Percentiles rank a stretch among this genome's conserved stretches.
Evolutionary conservation across 2,888 invertebrate species (phyloP).

Genomic region (Scaptomyza cyrtandrae): DNA sequence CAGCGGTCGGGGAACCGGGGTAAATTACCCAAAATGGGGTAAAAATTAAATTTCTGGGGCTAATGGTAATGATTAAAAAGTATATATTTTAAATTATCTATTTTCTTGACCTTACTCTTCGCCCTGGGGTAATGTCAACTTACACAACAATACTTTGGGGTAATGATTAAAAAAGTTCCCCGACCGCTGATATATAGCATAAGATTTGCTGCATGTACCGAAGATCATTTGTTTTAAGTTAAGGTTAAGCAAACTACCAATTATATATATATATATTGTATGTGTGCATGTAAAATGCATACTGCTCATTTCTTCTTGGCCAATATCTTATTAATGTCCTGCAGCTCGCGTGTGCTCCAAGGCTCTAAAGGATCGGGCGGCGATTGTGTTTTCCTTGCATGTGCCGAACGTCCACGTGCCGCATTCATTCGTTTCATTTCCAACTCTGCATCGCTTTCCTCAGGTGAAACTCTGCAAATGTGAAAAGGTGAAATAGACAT

Average conservation of each 20-base stretch:
- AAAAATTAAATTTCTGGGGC: too few species aligned
- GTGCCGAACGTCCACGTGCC: conserved; percentile 76
- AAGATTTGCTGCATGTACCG: conserved; percentile 1
- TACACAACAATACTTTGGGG: too few species aligned
- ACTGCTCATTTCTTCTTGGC: conserved; percentile 65
- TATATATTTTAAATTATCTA: too few species aligned
- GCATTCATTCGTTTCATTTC: conserved; percentile 30
- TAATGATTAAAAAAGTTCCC: too few species aligned
- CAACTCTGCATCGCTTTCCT: conserved; percentile 72
- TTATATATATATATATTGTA: conserved; percentile 3
- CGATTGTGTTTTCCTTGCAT: conserved; percentile 76
- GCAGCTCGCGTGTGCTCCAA: conserved; percentile 89
- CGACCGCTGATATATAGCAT: too few species aligned
- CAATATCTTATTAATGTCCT: conserved; percentile 89
- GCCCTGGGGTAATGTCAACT: too few species aligned
- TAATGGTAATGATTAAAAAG: too few species aligned
- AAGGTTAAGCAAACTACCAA: background rate
- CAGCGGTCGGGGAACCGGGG: too few species aligned
- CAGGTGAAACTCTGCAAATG: conserved; percentile 79
- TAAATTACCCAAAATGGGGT: too few species aligned
- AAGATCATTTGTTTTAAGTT: conserved; percentile 7
- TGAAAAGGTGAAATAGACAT: too few species aligned
- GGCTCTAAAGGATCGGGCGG: conserved; percentile 89
- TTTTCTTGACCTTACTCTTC: too few species aligned
- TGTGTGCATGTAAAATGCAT: conserved; percentile 7